Evolutionary conservation across 2,888 invertebrate species (phyloP), one percentile per base, ranked within the genome.

Genomic region (Heliconius cydno): DNA sequence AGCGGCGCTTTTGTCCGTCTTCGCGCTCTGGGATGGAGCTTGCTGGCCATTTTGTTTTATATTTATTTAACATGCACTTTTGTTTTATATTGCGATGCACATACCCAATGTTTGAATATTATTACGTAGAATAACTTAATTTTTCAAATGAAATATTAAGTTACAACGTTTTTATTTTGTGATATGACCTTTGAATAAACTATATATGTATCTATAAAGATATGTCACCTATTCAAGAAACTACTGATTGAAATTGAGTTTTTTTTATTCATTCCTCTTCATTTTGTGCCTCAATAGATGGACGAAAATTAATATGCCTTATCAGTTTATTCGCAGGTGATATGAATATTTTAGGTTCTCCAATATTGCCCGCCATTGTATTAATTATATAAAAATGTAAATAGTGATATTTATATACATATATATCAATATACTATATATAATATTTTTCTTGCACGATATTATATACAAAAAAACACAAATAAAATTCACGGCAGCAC

Each of bases 1-100:
- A 81, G 81, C 81, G 84, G 77, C 81, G 91, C 90, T 92, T 92
- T 82, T 89, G 88, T 91, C 87, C 84, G 86, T 86, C 85, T 86
- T 84, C 86, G 81, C 86, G 90, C 92, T 91, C 90, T 88, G 92
- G 92, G 91, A 87, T 89, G 92, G 92, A 90, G 92, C 92, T 93
- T 93, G 92, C 92, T 92, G 93, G 90, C 91, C 87, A 83, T 83
- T 78, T 82, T 52, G 46, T 52, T 78, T 84, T 83, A 78, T 73
- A 46, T 78, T 81, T 76, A 66, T 71, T 68, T 38, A 68, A 41
- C 70, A 80, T 80, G 84, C 84, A 84, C 84, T 74, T 70, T 84
- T 82, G 78, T 80, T 81, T 81, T 81, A 67, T 78, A 83, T 79
- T 77, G 83, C 84, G 82, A 80, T 72, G 79, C 82, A 77, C 71